Evolutionary conservation across 1,140 invertebrate species (phyloP).

Genomic region (Philotrypesis tridentata): DNA sequence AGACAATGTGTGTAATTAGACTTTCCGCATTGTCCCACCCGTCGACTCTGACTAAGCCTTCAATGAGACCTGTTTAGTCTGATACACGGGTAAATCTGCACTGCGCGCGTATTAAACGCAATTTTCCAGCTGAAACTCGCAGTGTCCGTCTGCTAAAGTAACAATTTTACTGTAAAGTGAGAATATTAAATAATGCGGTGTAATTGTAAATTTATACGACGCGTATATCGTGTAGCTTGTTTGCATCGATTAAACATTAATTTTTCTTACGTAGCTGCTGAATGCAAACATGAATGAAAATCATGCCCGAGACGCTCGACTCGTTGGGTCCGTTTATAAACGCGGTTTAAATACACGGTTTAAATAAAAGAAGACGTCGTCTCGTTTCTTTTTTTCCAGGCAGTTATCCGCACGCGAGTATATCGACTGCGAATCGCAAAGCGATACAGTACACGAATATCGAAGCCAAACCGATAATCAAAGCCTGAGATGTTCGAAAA

Average conservation of each 20-base stretch:
- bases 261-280: background rate
- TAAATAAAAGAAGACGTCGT: background rate
- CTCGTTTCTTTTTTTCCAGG: background rate
- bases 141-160: too few relatives aligned
- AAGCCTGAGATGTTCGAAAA: background rate
- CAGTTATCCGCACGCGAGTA: background rate
- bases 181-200: too few relatives aligned
- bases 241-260: background rate
- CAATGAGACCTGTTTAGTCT: background rate
- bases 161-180: too few relatives aligned
- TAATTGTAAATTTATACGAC: too few relatives aligned
- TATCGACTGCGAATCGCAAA: too few relatives aligned
- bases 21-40: slow-evolving; percentile 25
- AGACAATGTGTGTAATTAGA: slow-evolving; percentile 28
- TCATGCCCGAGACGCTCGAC: too few relatives aligned
- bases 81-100: background rate
- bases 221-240: too few relatives aligned
- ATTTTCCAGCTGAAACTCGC: background rate
- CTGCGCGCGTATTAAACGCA: background rate
- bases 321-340: too few relatives aligned
- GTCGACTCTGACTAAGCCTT: slow-evolving; percentile 12
- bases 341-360: background rate
- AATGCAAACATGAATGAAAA: background rate
- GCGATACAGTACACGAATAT: too few relatives aligned
- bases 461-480: background rate